These are phyloP conservation scores for Edolisoma coerulescens DNA, from an alignment of 2,113 vertebrate species.

Conservation along the genomic window DNA sequence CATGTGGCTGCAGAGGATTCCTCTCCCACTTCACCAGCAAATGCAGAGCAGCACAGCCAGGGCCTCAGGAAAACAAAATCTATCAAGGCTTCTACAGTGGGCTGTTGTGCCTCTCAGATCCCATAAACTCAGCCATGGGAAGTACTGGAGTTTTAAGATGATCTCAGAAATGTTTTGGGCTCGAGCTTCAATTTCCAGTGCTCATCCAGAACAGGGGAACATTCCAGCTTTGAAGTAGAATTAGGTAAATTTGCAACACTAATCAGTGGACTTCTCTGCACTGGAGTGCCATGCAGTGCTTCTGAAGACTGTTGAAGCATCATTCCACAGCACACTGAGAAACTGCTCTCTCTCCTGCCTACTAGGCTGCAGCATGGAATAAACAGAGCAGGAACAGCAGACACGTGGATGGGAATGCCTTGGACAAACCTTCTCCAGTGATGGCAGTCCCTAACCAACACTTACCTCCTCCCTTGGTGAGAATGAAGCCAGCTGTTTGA, in stretches of 20 bases:
- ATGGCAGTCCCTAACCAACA: rapidly evolving
- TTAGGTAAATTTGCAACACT: background rate
- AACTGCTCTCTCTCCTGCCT: background rate
- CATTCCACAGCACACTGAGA: background rate
- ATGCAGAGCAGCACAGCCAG: background rate
- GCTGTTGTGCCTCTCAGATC: background rate
- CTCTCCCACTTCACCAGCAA: background rate
- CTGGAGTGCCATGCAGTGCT: background rate
- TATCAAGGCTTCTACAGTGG: background rate
- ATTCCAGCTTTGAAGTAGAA: background rate
- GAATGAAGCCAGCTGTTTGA: slow-evolving; percentile 93
- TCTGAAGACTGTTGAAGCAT: background rate
- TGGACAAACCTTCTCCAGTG: background rate
- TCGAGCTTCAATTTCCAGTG: background rate
- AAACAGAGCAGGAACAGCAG: background rate
- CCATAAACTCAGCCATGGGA: background rate
- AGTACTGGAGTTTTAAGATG: background rate
- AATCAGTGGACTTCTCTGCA: background rate
- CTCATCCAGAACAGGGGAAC: background rate
- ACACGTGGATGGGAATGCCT: background rate
- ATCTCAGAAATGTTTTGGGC: background rate
- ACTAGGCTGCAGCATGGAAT: background rate
- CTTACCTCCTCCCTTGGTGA: slow-evolving; percentile 88
- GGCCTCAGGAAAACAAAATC: background rate
- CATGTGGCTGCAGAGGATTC: background rate